phyloP scores from a whole-genome alignment of 2,888 invertebrate genomes.

The Athalia rosae region DNA sequence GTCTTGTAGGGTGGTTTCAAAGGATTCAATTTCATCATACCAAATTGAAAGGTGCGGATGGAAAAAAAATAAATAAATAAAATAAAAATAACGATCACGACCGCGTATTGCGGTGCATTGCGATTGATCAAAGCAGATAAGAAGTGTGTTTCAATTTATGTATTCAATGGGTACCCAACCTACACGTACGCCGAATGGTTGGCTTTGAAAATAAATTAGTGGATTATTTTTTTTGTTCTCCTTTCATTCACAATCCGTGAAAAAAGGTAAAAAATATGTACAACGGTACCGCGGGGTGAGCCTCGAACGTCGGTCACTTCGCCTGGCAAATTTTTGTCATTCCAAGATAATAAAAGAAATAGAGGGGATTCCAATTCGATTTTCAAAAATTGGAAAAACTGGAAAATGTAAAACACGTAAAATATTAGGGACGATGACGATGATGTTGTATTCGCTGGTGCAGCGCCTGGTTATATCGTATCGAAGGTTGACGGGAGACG shows the following conservation, averaged over 20 bases:
- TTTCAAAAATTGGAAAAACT: no score
- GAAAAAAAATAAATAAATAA: background rate
- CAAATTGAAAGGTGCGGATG: conserved; percentile 1
- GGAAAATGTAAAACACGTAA: background rate
- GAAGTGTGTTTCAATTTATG: no score
- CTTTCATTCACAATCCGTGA: no score
- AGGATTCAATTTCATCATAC: conserved; percentile 24
- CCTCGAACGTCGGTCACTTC: no score
- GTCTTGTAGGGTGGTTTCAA: background rate
- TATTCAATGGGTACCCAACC: no score
- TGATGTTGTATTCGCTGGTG: background rate
- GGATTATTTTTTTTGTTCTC: no score
- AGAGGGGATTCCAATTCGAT: conserved; percentile 7
- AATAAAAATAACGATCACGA: background rate
- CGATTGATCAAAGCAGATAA: background rate
- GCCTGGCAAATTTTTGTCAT: no score
- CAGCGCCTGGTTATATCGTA: conserved; percentile 9
- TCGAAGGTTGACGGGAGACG: conserved; percentile 13
- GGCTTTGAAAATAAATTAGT: no score
- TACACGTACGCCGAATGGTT: no score
- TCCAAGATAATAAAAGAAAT: no score
- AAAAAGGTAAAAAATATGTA: no score
- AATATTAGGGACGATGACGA: background rate
- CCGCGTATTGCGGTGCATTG: background rate
- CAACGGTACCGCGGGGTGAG: no score